A percentile compares a stretch with the other conserved stretches of the same genome.
Evolutionary conservation across 2,113 vertebrate species (phyloP).

Genomic region (Leptosomus discolor): DNA sequence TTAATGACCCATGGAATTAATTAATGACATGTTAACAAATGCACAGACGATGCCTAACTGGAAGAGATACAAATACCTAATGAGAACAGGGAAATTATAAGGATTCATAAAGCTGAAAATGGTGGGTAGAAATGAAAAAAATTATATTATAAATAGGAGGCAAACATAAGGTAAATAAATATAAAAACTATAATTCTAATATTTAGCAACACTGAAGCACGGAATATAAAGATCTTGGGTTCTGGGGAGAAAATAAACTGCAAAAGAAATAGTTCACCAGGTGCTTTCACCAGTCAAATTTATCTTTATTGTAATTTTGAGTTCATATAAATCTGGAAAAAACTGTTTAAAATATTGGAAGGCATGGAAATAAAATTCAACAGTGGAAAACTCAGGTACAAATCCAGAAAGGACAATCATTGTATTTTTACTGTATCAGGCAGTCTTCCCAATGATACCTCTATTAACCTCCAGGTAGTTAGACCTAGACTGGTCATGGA

Average conservation of each 20-base stretch:
- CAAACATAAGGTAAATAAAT: background rate
- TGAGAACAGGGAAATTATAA: background rate
- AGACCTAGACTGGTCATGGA: background rate
- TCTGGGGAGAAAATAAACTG: background rate
- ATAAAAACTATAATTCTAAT: background rate
- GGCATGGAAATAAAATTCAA: background rate
- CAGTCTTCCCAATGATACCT: background rate
- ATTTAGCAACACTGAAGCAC: background rate
- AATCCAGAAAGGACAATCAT: accelerated
- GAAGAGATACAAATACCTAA: background rate
- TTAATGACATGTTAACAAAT: background rate
- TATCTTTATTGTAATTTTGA: background rate
- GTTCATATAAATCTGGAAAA: background rate
- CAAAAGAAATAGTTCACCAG: background rate
- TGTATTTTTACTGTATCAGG: background rate
- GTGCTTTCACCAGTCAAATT: background rate
- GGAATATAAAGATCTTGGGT: background rate
- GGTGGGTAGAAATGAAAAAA: background rate
- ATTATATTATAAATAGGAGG: background rate
- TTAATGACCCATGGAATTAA: background rate
- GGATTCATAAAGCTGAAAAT: background rate
- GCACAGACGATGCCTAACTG: background rate
- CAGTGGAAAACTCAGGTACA: background rate
- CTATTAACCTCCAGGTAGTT: background rate
- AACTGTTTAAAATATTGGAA: background rate